Evolutionary conservation across 1,140 invertebrate genomes (phyloP).

Genomic region (Caligus rogercresseyi): DNA sequence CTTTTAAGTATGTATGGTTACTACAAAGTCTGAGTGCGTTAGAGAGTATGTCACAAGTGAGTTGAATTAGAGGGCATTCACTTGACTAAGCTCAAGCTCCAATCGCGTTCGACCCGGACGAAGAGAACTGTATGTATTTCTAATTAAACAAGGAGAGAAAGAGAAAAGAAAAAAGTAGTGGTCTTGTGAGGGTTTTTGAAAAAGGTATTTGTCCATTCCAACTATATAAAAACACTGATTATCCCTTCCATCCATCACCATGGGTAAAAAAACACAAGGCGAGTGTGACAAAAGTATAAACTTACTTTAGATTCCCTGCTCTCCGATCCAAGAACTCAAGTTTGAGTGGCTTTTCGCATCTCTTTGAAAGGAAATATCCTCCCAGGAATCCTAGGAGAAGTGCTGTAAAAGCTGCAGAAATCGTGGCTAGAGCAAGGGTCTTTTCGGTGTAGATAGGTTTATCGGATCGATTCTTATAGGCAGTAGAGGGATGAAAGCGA

Average conservation of each 20-base stretch:
- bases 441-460: neutral
- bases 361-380: slow-evolving; percentile 66
- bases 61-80: neutral
- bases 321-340: neutral
- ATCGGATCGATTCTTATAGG: neutral
- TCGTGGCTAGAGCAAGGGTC: slow-evolving; percentile 64
- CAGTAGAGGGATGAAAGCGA: neutral
- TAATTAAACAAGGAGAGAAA: neutral
- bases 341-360: slow-evolving; percentile 50
- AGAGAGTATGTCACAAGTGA: no score
- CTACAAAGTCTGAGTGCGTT: no score
- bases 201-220: neutral
- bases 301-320: neutral
- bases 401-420: slow-evolving; percentile 62
- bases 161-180: neutral
- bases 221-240: neutral
- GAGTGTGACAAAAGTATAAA: no score
- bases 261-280: neutral
- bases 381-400: slow-evolving; percentile 67
- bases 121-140: neutral
- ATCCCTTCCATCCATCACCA: no score
- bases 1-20: no score
- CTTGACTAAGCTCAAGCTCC: neutral
- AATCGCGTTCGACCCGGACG: neutral
- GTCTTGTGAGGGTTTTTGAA: neutral